Percentiles rank a stretch among this genome's conserved stretches.
Evolutionary conservation across 1,140 invertebrate genomes (phyloP).

Genomic region (Drosophila ironensis): DNA sequence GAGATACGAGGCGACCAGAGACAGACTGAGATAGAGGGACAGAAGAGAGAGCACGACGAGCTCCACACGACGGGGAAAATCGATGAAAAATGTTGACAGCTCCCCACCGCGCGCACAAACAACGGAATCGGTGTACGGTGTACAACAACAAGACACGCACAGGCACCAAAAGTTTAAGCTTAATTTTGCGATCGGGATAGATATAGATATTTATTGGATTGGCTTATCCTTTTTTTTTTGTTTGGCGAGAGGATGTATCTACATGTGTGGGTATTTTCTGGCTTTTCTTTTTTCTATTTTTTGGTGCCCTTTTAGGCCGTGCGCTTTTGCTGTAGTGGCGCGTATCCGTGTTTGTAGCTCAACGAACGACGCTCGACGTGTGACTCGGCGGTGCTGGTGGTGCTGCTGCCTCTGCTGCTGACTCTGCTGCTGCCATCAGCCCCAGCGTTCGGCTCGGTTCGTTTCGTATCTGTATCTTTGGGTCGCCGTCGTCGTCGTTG

Average conservation of each 20-base stretch:
- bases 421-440: constrained; percentile 18
- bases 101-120: constrained; percentile 29
- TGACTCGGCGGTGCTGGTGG: constrained; percentile 23
- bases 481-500: constrained; percentile 25
- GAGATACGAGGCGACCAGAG: neutral
- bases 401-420: constrained; percentile 18
- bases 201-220: neutral
- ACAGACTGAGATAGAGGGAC: neutral
- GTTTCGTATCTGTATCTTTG: constrained; percentile 4
- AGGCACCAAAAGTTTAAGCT: neutral
- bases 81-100: constrained; percentile 58
- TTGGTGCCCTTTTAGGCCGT: constrained; percentile 24
- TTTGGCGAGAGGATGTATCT: no score
- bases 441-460: constrained; percentile 2
- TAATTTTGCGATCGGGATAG: neutral
- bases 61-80: constrained; percentile 48
- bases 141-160: constrained; percentile 33
- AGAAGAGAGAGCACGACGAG: constrained; percentile 29
- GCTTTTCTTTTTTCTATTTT: no score
- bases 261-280: neutral
- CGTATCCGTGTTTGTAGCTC: constrained; percentile 56
- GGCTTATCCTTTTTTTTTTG: constrained; percentile 10
- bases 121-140: constrained; percentile 13
- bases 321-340: constrained; percentile 33
- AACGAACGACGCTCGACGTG: constrained; percentile 51